Evolutionary conservation across 2,113 vertebrate genomes (phyloP).

Genomic region (Seriola rivoliana): DNA sequence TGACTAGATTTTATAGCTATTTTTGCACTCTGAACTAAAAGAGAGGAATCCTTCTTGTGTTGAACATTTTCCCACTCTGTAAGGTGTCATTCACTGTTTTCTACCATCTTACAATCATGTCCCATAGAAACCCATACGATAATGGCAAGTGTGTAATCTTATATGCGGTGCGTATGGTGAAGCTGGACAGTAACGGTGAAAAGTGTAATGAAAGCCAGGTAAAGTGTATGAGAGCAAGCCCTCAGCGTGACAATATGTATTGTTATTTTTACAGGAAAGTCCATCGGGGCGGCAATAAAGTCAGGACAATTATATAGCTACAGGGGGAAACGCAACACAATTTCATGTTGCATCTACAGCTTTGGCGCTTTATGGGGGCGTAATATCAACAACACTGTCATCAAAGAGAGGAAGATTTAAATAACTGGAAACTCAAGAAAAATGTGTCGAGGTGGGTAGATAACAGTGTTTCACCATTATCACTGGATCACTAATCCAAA

Average conservation of each 20-base stretch:
- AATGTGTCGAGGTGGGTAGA: constrained; percentile 23
- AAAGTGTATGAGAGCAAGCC: constrained; percentile 20
- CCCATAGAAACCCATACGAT: neutral
- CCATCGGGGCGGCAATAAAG: constrained; percentile 56
- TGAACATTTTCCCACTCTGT: neutral
- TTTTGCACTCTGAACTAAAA: neutral
- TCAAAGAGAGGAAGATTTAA: constrained; percentile 41
- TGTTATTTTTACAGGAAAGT: constrained; percentile 47
- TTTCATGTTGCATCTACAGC: constrained; percentile 55
- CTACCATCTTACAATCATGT: neutral
- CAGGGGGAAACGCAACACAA: constrained; percentile 37
- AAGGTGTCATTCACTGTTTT: neutral
- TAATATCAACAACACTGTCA: constrained; percentile 26
- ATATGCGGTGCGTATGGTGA: constrained; percentile 8
- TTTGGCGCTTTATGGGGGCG: constrained; percentile 34
- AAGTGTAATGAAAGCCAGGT: constrained; percentile 54
- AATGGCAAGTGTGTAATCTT: neutral
- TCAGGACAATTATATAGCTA: constrained; percentile 62
- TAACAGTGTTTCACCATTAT: constrained; percentile 8
- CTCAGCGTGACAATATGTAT: constrained; percentile 44
- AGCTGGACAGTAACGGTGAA: constrained; percentile 22
- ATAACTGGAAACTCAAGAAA: constrained; percentile 26
- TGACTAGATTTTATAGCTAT: neutral
- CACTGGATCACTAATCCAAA: constrained; percentile 25
- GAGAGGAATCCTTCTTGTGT: neutral